Conservation (phyloP, 2,888 invertebrate genomes). For the Lordiphosa andalusiaca region DNA sequence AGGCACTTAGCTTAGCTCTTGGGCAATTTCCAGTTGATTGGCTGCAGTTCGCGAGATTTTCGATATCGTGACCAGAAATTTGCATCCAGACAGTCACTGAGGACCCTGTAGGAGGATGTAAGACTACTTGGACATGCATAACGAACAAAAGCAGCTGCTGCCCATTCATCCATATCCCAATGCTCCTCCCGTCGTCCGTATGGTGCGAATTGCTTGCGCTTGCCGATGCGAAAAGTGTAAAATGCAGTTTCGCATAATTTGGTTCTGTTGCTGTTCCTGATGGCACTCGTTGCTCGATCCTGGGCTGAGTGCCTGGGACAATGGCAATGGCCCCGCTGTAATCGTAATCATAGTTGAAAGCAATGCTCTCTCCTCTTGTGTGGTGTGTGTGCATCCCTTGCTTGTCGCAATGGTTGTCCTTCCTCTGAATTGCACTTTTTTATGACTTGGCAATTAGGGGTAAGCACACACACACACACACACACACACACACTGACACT, state of each 20-base stretch:
- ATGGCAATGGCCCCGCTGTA: conserved; percentile 45
- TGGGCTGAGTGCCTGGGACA: conserved; percentile 29
- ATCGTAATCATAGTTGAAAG: conserved; percentile 63
- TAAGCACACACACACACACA: conserved; percentile 49
- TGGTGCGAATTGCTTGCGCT: conserved; percentile 43
- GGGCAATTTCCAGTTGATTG: conserved; percentile 75
- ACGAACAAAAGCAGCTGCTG: conserved; percentile 34
- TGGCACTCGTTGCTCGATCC: conserved; percentile 36
- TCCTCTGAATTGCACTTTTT: conserved; percentile 74
- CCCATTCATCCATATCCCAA: conserved; percentile 11
- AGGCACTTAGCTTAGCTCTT: conserved; percentile 59
- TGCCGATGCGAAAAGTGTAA: conserved; percentile 37
- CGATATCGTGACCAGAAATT: conserved; percentile 56
- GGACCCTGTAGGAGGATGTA: conserved; percentile 14
- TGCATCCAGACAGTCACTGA: conserved; percentile 39
- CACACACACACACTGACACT: conserved; percentile 16
- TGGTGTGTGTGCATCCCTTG: conserved; percentile 20
- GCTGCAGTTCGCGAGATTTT: conserved; percentile 68
- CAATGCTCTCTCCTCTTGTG: conserved; percentile 40
- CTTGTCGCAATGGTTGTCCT: conserved; percentile 63
- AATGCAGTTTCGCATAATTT: conserved; percentile 62
- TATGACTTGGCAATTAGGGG: conserved; percentile 77
- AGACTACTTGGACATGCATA: conserved; percentile 28
- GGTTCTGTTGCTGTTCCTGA: conserved; percentile 31
- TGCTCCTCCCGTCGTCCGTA: conserved; percentile 36